Conservation (phyloP, 2,888 invertebrate genomes). For the Heteropelma amictum region DNA sequence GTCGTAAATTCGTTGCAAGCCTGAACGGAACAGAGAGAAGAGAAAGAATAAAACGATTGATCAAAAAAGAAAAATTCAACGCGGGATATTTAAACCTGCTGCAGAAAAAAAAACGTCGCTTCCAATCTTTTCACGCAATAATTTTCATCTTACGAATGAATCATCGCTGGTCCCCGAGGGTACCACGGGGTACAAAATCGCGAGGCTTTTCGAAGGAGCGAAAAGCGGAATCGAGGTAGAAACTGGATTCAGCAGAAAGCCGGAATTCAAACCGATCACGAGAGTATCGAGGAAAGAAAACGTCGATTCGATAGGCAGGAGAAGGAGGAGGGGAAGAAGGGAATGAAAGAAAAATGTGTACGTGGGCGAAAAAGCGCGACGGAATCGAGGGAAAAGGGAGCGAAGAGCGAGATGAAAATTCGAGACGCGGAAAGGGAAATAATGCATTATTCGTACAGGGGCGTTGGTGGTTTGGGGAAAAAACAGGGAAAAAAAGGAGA, state of each 20-base stretch:
- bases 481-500: constrained; percentile 42
- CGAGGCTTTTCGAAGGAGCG: constrained; percentile 2
- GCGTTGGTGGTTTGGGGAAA: constrained; percentile 64
- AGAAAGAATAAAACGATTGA: neutral
- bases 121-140: neutral
- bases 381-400: constrained; percentile 42
- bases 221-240: neutral
- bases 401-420: constrained; percentile 18
- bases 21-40: constrained; percentile 72
- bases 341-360: constrained; percentile 13
- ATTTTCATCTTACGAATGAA: constrained; percentile 38
- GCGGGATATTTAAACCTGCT: neutral
- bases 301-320: neutral
- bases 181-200: constrained; percentile 1
- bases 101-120: neutral
- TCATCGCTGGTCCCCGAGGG: constrained; percentile 15
- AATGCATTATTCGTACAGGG: constrained; percentile 75
- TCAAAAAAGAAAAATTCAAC: neutral
- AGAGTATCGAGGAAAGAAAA: constrained; percentile 24
- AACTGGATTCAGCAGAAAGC: constrained; percentile 38
- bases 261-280: constrained; percentile 36
- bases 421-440: constrained; percentile 56
- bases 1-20: constrained; percentile 99
- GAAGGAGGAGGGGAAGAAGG: neutral
- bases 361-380: constrained; percentile 43